Evolutionary conservation across 1,140 invertebrate species (phyloP).

Genomic region (Drosophila sulfurigaster): DNA sequence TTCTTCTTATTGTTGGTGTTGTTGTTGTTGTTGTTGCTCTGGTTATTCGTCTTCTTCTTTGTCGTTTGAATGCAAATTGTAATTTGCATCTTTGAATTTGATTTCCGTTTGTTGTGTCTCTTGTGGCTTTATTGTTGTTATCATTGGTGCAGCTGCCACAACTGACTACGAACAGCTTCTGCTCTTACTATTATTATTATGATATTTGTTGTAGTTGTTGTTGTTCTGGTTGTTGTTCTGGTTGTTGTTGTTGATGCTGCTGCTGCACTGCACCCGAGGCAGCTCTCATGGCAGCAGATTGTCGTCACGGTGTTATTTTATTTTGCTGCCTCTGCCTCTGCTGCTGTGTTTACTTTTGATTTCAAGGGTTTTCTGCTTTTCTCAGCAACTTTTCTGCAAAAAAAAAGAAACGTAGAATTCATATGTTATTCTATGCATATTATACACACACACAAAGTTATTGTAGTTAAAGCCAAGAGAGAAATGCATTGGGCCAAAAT

Average conservation of each 20-base stretch:
- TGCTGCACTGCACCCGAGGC: slow-evolving; percentile 65
- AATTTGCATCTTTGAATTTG: slow-evolving; percentile 81
- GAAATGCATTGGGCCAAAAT: slow-evolving; percentile 57
- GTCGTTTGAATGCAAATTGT: slow-evolving; percentile 74
- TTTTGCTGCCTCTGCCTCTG: background rate
- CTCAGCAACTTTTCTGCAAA: slow-evolving; percentile 47
- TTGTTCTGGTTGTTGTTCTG: slow-evolving; percentile 19
- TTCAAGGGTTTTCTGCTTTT: slow-evolving; percentile 46
- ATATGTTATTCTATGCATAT: slow-evolving; percentile 15
- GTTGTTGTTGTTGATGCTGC: slow-evolving; percentile 34
- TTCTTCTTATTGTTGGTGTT: slow-evolving; percentile 31
- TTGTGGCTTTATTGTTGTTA: slow-evolving; percentile 52
- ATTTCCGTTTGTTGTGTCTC: slow-evolving; percentile 61
- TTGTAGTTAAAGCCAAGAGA: slow-evolving; percentile 7
- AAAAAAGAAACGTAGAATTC: slow-evolving; percentile 21
- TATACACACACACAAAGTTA: background rate
- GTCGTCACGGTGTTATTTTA: slow-evolving; percentile 22
- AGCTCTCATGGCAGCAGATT: slow-evolving; percentile 67
- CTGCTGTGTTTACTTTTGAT: slow-evolving; percentile 69
- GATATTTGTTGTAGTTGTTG: slow-evolving; percentile 25
- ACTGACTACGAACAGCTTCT: slow-evolving; percentile 7
- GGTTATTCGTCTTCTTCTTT: slow-evolving; percentile 37
- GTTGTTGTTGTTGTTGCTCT: slow-evolving; percentile 26
- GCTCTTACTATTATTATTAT: slow-evolving; percentile 31
- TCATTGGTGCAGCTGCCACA: slow-evolving; percentile 52